Conservation (phyloP, 1,140 invertebrate genomes). For the Panagrolaimus sp. region DNA sequence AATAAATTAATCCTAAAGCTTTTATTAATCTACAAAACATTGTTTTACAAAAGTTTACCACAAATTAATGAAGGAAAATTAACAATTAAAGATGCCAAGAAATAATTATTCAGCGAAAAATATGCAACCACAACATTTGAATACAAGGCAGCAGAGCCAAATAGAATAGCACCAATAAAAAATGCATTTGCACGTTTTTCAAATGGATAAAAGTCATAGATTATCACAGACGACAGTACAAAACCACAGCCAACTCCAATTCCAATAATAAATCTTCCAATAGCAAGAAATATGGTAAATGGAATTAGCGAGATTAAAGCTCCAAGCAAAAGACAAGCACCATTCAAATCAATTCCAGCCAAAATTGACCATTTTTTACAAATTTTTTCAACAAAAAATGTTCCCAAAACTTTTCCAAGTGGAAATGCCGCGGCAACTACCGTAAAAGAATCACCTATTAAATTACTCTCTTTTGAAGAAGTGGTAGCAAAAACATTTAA, state of each 20-base stretch:
- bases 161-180: constrained; percentile 7
- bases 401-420: background rate
- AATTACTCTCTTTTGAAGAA: background rate
- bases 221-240: background rate
- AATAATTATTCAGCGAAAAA: background rate
- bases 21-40: too few species aligned
- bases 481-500: background rate
- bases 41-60: too few species aligned
- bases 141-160: background rate
- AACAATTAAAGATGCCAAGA: background rate
- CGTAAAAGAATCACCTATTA: background rate
- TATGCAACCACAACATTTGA: background rate
- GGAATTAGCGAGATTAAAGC: background rate
- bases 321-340: background rate
- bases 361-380: background rate
- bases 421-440: background rate
- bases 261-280: background rate
- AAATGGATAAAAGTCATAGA: background rate
- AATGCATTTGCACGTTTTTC: constrained; percentile 7
- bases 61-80: background rate
- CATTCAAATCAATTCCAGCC: constrained; percentile 4
- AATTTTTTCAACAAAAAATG: background rate
- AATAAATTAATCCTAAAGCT: background rate
- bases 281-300: background rate
- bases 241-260: constrained; percentile 6